Conservation (phyloP, 2,888 invertebrate genomes). For the Hydroisotoma schaefferi region DNA sequence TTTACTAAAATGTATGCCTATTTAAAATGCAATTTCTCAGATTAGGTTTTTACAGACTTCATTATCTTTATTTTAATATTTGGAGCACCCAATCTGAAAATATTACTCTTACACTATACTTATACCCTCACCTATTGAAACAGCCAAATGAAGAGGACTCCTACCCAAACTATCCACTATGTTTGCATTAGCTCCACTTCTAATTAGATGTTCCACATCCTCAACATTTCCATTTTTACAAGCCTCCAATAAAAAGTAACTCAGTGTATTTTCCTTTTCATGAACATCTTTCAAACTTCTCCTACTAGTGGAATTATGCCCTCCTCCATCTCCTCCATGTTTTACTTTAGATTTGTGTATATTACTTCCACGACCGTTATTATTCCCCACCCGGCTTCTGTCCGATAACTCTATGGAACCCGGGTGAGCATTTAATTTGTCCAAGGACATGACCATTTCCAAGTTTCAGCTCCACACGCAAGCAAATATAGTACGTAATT, state of each 20-base stretch:
- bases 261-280: constrained; percentile 18
- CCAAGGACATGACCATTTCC: constrained; percentile 9
- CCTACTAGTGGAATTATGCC: constrained; percentile 15
- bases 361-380: constrained; percentile 5
- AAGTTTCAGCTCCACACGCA: not conserved
- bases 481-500: not conserved
- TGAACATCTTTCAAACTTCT: constrained; percentile 30
- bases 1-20: not conserved
- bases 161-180: constrained; percentile 75
- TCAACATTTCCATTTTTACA: constrained; percentile 82
- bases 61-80: not conserved
- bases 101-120: not conserved
- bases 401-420: constrained; percentile 14
- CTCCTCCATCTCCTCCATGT: constrained; percentile 2
- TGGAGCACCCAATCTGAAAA: not conserved
- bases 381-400: not conserved
- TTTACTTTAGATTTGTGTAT: constrained; percentile 4
- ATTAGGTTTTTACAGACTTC: not conserved
- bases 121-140: constrained; percentile 50
- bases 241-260: constrained; percentile 54
- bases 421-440: not conserved
- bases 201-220: constrained; percentile 69
- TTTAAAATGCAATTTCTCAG: not conserved
- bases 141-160: constrained; percentile 76
- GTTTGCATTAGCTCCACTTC: constrained; percentile 75